A percentile compares a stretch with the other conserved stretches of the same genome.
Evolutionary conservation across 2,797 vertebrate species (phyloP).

Genomic region (Astyanax mexicanus): DNA sequence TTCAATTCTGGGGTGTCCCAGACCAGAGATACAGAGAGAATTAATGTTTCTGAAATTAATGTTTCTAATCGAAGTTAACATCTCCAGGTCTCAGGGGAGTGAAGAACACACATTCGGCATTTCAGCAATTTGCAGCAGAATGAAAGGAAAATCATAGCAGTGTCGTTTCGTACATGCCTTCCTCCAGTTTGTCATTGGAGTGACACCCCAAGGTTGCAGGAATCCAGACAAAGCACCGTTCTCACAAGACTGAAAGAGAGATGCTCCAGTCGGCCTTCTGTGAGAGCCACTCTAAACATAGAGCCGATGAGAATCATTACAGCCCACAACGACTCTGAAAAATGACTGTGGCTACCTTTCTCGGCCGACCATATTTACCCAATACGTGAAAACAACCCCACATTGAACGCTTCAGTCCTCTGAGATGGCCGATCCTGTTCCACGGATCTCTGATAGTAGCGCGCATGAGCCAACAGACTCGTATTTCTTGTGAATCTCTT

Average conservation of each 20-base stretch:
- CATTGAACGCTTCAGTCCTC: not conserved
- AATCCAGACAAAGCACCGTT: constrained; percentile 26
- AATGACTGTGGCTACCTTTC: constrained; percentile 15
- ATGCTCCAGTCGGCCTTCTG: constrained; percentile 29
- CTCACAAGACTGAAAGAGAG: constrained; percentile 38
- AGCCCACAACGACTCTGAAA: constrained; percentile 42
- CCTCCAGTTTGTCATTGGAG: constrained; percentile 34
- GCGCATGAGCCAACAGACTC: not conserved
- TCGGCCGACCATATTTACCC: constrained; percentile 21
- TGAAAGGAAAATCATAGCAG: constrained; percentile 9
- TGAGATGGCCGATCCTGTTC: not conserved
- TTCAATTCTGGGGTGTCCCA: not conserved
- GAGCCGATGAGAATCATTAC: constrained; percentile 48
- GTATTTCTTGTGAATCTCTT: constrained; percentile 8
- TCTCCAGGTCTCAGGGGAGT: not conserved
- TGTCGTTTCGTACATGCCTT: constrained; percentile 10
- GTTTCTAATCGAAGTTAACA: constrained; percentile 9
- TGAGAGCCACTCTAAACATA: constrained; percentile 52
- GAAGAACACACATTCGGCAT: constrained; percentile 16
- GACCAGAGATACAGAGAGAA: not conserved
- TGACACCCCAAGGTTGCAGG: constrained; percentile 49
- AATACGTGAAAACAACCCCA: not conserved
- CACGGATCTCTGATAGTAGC: not conserved
- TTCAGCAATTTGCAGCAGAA: not conserved
- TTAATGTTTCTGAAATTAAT: not conserved